Evolutionary conservation across 2,797 vertebrate genomes (phyloP).

Genomic region (Coregonus suidteri): DNA sequence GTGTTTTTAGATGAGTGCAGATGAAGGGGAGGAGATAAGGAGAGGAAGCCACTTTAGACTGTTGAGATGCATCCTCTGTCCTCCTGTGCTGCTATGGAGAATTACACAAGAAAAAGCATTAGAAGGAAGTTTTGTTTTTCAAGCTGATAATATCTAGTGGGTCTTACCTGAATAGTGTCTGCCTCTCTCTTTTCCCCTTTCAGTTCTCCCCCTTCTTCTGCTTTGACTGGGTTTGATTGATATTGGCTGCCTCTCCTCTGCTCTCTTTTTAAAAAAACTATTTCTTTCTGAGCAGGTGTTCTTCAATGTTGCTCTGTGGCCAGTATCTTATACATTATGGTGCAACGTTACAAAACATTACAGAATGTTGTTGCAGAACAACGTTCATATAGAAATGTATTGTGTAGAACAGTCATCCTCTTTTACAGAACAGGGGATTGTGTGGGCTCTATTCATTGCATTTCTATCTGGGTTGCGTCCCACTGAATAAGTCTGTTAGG

Average conservation of each 20-base stretch:
- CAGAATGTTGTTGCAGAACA: neutral
- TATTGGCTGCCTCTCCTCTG: constrained; percentile 67
- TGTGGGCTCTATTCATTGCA: constrained; percentile 3
- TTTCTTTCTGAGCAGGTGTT: constrained; percentile 72
- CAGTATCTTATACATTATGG: constrained; percentile 49
- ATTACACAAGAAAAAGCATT: neutral
- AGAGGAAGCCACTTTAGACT: neutral
- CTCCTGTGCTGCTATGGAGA: neutral
- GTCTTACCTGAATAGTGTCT: constrained; percentile 57
- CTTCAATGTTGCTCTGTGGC: constrained; percentile 43
- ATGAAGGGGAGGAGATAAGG: neutral
- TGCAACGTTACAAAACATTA: constrained; percentile 1
- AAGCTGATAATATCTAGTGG: neutral
- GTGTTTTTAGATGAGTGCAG: neutral
- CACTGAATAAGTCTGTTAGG: constrained; percentile 58
- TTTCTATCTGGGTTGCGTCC: constrained; percentile 33
- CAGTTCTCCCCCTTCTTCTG: constrained; percentile 60
- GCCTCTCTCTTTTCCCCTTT: constrained; percentile 55
- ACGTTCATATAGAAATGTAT: neutral
- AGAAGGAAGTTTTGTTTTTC: constrained; percentile 35
- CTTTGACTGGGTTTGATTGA: constrained; percentile 60
- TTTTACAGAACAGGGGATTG: neutral
- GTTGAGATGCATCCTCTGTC: neutral
- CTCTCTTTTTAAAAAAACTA: constrained; percentile 59
- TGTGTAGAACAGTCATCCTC: neutral